Base-by-base conservation (phyloP, 2,113 vertebrate genomes). In the Pelvicachromis taeniatus region DNA sequence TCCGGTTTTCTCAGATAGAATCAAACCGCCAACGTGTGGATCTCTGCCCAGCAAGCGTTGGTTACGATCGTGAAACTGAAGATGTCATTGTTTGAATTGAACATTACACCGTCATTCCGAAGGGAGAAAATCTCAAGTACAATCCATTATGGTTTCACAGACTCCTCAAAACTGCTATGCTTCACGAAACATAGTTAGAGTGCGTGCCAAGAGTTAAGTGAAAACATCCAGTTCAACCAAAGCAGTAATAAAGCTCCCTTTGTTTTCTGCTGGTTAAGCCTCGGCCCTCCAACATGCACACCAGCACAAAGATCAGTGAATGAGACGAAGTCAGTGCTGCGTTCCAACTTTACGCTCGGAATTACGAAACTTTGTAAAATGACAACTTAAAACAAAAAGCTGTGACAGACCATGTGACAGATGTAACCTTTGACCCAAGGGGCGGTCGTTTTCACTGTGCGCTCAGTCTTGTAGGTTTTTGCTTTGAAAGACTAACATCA, bases 171-270 rank as follows among this genome's bases (percentile, higher is more conserved):
- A 81, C 65, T 77, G 80, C 35, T 48, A 80, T 83, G 84, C 77
- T 26, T 89, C 80, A 58, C 65, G 77, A 53, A 86, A 78, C 19
- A 1, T 19, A 52, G 73, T 56, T 4, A 48, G 3, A 9, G 14
- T n/a, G 23, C 29, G 1, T 1, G 58, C 86, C 81, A 86, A 35
- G 83, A 78, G 31, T 78, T 80, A 85, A 87, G 52, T 63, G 16
- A 59, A 90, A 87, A 78, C 84, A 85, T 52, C 77, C 85, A 65
- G 42, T 21, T 63, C 3, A 23, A 50, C 70, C 19, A 56, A 48
- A 40, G 78, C 78, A 81, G 65, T 50, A 82, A 86, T 77, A 86
- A 79, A 13, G 81, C 59, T 73, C 53, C 17, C 78, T 86, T 88
- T 91, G 81, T 84, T 68, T 80, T n/a, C 29, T 12, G 33, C 73